phyloP scores from a whole-genome alignment of 2,888 invertebrate genomes.

The Ecdyonurus torrentis region DNA sequence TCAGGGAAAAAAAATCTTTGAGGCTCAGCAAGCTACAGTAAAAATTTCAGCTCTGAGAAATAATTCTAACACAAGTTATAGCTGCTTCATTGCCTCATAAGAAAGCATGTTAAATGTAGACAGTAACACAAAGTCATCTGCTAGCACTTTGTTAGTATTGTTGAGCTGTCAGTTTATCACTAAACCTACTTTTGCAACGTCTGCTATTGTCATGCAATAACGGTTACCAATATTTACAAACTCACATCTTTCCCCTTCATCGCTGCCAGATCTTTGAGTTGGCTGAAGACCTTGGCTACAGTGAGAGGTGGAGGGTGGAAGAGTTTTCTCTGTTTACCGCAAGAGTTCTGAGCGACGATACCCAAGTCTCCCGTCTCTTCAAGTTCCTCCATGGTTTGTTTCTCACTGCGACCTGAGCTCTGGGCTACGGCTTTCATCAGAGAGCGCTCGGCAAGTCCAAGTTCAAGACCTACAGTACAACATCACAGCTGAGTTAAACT shows the following conservation, averaged over 20 bases:
- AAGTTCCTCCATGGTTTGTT: constrained; percentile 54
- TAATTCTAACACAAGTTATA: too few relatives aligned
- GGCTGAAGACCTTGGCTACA: constrained; percentile 56
- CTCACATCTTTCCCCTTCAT: constrained; percentile 61
- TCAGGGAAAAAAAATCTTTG: too few relatives aligned
- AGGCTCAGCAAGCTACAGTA: too few relatives aligned
- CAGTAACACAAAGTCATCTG: too few relatives aligned
- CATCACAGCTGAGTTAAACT: too few relatives aligned
- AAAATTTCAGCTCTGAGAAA: too few relatives aligned
- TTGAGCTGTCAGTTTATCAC: too few relatives aligned
- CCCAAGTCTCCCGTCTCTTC: constrained; percentile 75
- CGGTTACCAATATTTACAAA: too few relatives aligned
- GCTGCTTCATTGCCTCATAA: too few relatives aligned
- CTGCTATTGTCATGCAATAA: neutral
- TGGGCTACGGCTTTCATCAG: constrained; percentile 88
- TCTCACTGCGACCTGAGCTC: constrained; percentile 68
- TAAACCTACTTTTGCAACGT: too few relatives aligned
- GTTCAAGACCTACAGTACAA: constrained; percentile 47
- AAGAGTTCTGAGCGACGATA: constrained; percentile 70
- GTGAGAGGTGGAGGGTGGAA: constrained; percentile 65
- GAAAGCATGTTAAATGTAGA: too few relatives aligned
- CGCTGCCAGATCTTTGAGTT: constrained; percentile 70
- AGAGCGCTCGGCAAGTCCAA: constrained; percentile 89
- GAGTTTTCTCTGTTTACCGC: constrained; percentile 74
- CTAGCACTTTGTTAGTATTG: too few relatives aligned